Conservation (phyloP, 2,888 invertebrate species). For the Cylloceria caligata region DNA sequence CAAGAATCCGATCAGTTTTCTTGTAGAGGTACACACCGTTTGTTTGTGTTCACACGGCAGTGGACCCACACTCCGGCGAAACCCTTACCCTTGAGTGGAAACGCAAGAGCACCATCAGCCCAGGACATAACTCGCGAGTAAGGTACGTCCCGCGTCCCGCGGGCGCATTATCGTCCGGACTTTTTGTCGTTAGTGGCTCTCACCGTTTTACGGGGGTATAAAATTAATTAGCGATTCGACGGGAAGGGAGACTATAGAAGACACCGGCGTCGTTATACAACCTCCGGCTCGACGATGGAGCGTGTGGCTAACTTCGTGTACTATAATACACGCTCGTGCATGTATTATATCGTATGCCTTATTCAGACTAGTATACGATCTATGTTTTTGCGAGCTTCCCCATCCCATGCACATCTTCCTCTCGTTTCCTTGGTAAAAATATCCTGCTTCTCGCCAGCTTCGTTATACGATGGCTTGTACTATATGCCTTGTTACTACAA, state of each 20-base stretch:
- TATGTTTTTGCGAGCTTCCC: constrained; percentile 51
- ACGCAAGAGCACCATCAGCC: constrained; percentile 23
- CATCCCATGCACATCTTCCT: not conserved
- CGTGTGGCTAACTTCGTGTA: constrained; percentile 49
- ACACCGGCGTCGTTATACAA: constrained; percentile 70
- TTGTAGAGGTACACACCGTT: constrained; percentile 33
- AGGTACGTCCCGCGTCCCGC: constrained; percentile 51
- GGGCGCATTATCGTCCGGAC: constrained; percentile 64
- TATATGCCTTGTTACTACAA: constrained; percentile 1
- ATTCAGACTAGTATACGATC: constrained; percentile 52
- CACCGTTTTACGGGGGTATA: constrained; percentile 75
- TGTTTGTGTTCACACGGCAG: constrained; percentile 38
- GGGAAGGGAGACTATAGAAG: constrained; percentile 32
- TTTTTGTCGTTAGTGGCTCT: constrained; percentile 52
- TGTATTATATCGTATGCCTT: constrained; percentile 42
- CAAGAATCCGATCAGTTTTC: constrained; percentile 49
- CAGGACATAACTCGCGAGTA: constrained; percentile 59
- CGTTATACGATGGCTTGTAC: constrained; percentile 5
- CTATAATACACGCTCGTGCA: constrained; percentile 54
- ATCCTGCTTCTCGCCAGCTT: constrained; percentile 5
- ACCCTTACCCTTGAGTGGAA: constrained; percentile 20
- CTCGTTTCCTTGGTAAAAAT: constrained; percentile 1
- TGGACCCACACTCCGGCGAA: constrained; percentile 32
- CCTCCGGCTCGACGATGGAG: constrained; percentile 59
- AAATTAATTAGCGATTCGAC: constrained; percentile 78